Evolutionary conservation across 1,140 invertebrate species (phyloP).

Genomic region (Penaeus japonicus): DNA sequence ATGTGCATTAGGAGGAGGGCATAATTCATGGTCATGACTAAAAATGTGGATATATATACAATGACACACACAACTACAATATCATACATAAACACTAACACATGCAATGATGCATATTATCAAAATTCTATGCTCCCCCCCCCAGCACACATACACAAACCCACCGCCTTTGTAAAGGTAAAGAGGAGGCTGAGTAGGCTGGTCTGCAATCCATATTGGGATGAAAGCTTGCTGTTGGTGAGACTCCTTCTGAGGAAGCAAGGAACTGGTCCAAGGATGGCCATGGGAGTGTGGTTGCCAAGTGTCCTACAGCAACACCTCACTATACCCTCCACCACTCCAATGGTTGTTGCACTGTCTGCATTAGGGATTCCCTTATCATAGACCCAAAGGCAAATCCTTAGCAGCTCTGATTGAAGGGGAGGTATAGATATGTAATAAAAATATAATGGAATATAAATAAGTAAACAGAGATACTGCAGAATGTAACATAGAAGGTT

Average conservation of each 20-base stretch:
- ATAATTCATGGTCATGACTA: background rate
- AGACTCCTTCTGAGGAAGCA: background rate
- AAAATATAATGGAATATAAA: no score
- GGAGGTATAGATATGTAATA: no score
- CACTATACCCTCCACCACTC: background rate
- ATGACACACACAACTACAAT: background rate
- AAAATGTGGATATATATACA: background rate
- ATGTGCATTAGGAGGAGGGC: no score
- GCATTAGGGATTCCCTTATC: background rate
- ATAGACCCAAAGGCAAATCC: conserved; percentile 1
- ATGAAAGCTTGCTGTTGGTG: background rate
- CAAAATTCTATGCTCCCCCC: no score
- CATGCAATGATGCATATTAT: no score
- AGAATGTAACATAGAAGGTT: no score
- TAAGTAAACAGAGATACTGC: no score
- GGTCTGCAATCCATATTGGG: background rate
- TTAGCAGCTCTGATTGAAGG: background rate
- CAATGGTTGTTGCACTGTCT: background rate
- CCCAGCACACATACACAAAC: background rate
- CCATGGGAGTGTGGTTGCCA: background rate
- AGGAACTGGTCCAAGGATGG: background rate
- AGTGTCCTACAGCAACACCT: background rate
- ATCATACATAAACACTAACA: no score
- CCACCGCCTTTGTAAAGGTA: conserved; percentile 14
- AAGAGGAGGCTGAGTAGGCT: conserved; percentile 2